A percentile compares a stretch with the other conserved stretches of the same genome.
Evolutionary conservation across 2,888 invertebrate genomes (phyloP).

Genomic region (Beris morrisii): DNA sequence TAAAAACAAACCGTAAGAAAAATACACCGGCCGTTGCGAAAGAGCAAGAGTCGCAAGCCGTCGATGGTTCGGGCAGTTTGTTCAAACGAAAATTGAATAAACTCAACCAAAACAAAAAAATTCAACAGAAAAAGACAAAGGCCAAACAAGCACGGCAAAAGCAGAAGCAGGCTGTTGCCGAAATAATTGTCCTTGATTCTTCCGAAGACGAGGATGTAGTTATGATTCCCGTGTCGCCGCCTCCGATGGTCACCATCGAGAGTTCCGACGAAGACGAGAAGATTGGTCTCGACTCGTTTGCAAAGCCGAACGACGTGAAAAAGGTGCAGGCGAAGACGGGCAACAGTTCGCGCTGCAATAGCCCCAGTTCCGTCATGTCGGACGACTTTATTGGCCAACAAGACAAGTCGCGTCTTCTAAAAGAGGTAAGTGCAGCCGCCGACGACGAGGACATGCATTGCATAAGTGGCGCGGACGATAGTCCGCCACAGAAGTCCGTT

Average conservation of each 20-base stretch:
- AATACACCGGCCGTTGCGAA: not conserved
- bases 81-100: constrained; percentile 46
- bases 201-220: constrained; percentile 50
- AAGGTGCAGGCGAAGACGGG: constrained; percentile 1
- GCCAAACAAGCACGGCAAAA: constrained; percentile 40
- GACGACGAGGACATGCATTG: constrained; percentile 43
- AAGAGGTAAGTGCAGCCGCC: constrained; percentile 43
- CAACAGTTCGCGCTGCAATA: constrained; percentile 44
- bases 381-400: constrained; percentile 55
- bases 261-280: constrained; percentile 46
- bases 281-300: constrained; percentile 19
- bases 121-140: constrained; percentile 47
- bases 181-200: constrained; percentile 44
- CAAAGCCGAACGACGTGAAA: constrained; percentile 33
- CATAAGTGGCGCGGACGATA: not conserved
- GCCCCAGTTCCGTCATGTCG: constrained; percentile 51
- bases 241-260: constrained; percentile 48
- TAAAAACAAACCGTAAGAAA: not conserved
- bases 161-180: constrained; percentile 23
- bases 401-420: constrained; percentile 48
- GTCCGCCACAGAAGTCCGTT: not conserved
- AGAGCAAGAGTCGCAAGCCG: too few relatives aligned
- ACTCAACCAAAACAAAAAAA: constrained; percentile 46
- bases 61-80: constrained; percentile 31
- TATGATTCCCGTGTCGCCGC: constrained; percentile 47